Evolutionary conservation across 2,888 invertebrate genomes (phyloP).

Genomic region (Tiliacea aurago): DNA sequence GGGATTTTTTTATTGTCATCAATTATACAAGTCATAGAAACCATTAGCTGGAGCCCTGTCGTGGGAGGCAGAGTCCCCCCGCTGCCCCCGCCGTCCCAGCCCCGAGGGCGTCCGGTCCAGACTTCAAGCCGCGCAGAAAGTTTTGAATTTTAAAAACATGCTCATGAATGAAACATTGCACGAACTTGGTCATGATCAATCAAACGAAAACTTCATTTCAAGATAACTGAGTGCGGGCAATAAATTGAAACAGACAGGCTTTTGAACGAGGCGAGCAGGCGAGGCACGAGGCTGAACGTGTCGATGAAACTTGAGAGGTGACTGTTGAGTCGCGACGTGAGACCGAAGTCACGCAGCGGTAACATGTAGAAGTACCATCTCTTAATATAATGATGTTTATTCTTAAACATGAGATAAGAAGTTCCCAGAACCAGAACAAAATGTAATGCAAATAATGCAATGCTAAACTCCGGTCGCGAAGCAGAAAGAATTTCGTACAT

Average conservation of each 20-base stretch:
- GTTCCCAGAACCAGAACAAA: background rate
- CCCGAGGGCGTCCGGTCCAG: slow-evolving; percentile 33
- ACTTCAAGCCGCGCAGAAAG: slow-evolving; percentile 33
- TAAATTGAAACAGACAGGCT: slow-evolving; percentile 61
- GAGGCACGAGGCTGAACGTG: slow-evolving; percentile 13
- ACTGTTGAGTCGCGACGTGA: slow-evolving; percentile 22
- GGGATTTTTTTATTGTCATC: slow-evolving; percentile 53
- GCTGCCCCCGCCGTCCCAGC: background rate
- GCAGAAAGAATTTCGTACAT: no score
- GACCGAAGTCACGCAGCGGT: background rate
- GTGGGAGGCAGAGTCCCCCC: background rate
- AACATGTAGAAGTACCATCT: slow-evolving; percentile 8
- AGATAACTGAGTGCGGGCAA: slow-evolving; percentile 57
- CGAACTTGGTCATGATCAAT: slow-evolving; percentile 62
- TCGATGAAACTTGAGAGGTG: slow-evolving; percentile 45
- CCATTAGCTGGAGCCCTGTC: slow-evolving; percentile 25
- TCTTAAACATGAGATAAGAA: background rate
- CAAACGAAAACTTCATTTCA: slow-evolving; percentile 59
- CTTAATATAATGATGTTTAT: background rate
- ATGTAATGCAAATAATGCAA: background rate
- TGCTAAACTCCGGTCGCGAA: no score
- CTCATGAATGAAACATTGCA: slow-evolving; percentile 61
- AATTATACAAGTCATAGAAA: slow-evolving; percentile 55
- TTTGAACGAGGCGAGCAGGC: slow-evolving; percentile 31
- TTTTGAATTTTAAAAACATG: slow-evolving; percentile 56